These are phyloP conservation scores for Sycophila sp. DNA, from an alignment of 1,140 invertebrate genomes.

Conservation along the genomic window DNA sequence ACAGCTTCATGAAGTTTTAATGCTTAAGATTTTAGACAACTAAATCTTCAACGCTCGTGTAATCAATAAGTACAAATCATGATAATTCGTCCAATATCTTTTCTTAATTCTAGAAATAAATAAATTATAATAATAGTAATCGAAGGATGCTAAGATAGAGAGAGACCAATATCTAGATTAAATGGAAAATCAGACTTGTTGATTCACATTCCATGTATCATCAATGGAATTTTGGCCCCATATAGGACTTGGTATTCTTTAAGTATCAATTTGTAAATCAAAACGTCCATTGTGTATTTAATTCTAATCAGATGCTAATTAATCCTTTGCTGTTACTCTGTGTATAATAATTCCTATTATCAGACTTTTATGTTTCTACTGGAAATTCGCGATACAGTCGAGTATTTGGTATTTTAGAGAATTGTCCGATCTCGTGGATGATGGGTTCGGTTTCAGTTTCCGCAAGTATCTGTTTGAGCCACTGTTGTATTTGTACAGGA, in stretches of 20 bases:
- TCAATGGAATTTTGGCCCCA: slow-evolving; percentile 50
- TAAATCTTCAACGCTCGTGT: background rate
- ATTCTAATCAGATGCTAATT: slow-evolving; percentile 11
- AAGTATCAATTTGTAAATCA: slow-evolving; percentile 34
- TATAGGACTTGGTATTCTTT: slow-evolving; percentile 38
- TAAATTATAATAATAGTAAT: slow-evolving; percentile 9
- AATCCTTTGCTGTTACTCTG: slow-evolving; percentile 32
- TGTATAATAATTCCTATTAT: slow-evolving; percentile 28
- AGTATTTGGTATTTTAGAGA: slow-evolving; percentile 66
- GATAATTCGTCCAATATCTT: background rate
- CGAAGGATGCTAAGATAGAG: background rate
- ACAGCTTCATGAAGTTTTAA: background rate
- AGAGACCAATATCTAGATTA: slow-evolving; percentile 3
- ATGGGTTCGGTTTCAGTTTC: slow-evolving; percentile 69
- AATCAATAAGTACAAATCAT: slow-evolving; percentile 28
- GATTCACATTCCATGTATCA: slow-evolving; percentile 44
- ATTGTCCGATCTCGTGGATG: slow-evolving; percentile 61
- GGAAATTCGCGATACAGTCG: slow-evolving; percentile 66
- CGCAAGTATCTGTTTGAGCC: slow-evolving; percentile 67
- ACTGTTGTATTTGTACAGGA: slow-evolving; percentile 69
- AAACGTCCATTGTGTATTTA: background rate
- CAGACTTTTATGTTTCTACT: slow-evolving; percentile 68
- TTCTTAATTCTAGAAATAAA: slow-evolving; percentile 31
- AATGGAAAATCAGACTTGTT: slow-evolving; percentile 57
- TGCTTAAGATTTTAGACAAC: slow-evolving; percentile 4